Percentiles rank a stretch among this genome's conserved stretches.
These are phyloP conservation scores for Sesamia inferens DNA, from an alignment of 2,888 invertebrate species.

Conservation along the genomic window DNA sequence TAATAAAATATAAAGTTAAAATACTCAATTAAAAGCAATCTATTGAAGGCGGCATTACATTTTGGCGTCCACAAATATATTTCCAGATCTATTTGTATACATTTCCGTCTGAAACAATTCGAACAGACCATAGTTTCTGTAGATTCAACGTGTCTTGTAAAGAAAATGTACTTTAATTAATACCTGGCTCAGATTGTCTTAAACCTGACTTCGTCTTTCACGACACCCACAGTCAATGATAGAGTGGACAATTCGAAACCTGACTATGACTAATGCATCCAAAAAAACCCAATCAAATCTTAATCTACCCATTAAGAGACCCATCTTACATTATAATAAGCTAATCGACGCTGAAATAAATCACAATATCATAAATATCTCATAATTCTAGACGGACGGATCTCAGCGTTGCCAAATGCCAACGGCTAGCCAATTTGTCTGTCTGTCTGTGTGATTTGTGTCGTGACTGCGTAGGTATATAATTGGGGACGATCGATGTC, in stretches of 20 bases:
- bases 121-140: background rate
- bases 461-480: slow-evolving; percentile 72
- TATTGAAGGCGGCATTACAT: too few relatives aligned
- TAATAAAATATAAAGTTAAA: background rate
- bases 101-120: background rate
- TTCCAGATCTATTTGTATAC: background rate
- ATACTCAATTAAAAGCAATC: too few relatives aligned
- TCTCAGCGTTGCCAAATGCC: slow-evolving; percentile 70
- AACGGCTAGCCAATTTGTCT: slow-evolving; percentile 73
- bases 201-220: slow-evolving; percentile 39
- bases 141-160: background rate
- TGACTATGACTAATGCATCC: slow-evolving; percentile 43
- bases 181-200: background rate
- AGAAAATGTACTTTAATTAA: too few relatives aligned
- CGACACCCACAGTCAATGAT: slow-evolving; percentile 31
- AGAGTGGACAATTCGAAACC: slow-evolving; percentile 19
- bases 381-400: slow-evolving; percentile 61
- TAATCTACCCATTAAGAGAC: slow-evolving; percentile 44
- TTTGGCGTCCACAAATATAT: too few relatives aligned
- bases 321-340: slow-evolving; percentile 46
- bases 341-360: slow-evolving; percentile 58
- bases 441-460: slow-evolving; percentile 74
- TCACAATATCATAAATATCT: slow-evolving; percentile 71
- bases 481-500: slow-evolving; percentile 70
- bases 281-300: slow-evolving; percentile 47